phyloP scores from a whole-genome alignment of 2,797 vertebrate genomes.

The Vipera ursinii region DNA sequence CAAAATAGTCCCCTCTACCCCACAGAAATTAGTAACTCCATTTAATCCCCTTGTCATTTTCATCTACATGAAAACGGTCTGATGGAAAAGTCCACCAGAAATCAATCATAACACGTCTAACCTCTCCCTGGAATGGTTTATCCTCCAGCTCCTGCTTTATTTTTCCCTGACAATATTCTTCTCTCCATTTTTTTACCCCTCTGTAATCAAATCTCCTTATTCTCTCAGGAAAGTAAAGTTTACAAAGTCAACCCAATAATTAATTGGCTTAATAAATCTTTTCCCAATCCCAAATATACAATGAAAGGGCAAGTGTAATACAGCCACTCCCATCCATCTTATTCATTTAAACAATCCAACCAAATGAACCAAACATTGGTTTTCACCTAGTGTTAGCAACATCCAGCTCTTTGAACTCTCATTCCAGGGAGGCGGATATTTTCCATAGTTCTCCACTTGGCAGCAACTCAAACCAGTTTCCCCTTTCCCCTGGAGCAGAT shows the following conservation, averaged over 20 bases:
- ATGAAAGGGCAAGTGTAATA: background rate
- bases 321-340: background rate
- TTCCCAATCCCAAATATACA: background rate
- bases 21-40: background rate
- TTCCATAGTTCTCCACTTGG: background rate
- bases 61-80: background rate
- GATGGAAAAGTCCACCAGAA: background rate
- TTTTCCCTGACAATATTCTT: background rate
- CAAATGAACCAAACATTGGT: background rate
- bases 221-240: background rate
- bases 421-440: background rate
- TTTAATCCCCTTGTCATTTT: background rate
- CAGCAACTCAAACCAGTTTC: background rate
- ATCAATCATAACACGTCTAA: background rate
- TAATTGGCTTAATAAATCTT: background rate
- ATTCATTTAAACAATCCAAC: background rate
- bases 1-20: background rate
- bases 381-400: background rate
- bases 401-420: background rate
- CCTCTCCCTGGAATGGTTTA: background rate
- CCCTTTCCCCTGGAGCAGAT: background rate
- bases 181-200: background rate
- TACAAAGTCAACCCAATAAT: background rate
- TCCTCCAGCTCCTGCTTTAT: background rate
- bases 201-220: background rate